Conservation (phyloP, 2,113 vertebrate species). For the Erythrolamprus reginae region DNA sequence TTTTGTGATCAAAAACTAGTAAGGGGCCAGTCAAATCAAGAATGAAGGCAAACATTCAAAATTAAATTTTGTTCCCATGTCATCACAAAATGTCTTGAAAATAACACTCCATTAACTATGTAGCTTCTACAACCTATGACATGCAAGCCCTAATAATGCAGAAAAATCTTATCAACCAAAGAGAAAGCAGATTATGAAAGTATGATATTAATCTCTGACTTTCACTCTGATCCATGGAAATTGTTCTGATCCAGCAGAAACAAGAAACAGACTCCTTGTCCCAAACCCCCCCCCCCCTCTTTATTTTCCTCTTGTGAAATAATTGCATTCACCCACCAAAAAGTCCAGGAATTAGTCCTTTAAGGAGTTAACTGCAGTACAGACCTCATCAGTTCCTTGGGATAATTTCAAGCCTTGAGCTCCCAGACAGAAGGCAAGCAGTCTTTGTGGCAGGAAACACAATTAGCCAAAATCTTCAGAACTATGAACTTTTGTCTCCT, state of each 20-base stretch:
- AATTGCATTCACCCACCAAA: no score
- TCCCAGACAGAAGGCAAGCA: no score
- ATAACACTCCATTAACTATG: background rate
- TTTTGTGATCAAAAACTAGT: background rate
- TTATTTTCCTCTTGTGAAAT: no score
- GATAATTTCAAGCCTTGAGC: no score
- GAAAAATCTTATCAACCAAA: constrained; percentile 57
- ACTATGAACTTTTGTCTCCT: no score
- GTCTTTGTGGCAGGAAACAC: no score
- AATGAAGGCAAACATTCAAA: background rate
- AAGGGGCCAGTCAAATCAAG: background rate
- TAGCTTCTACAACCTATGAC: background rate
- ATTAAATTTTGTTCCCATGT: constrained; percentile 7
- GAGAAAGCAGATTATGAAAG: constrained; percentile 61
- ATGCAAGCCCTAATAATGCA: constrained; percentile 40
- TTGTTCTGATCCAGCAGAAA: background rate
- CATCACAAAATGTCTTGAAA: constrained; percentile 11
- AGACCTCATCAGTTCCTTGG: no score
- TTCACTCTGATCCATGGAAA: constrained; percentile 47
- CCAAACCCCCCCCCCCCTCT: no score
- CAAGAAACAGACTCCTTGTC: no score
- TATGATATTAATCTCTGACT: constrained; percentile 61
- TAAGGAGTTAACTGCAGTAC: no score
- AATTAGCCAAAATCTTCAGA: no score
- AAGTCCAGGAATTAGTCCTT: no score